Conservation (phyloP, 2,113 vertebrate genomes). For the Solea solea region DNA sequence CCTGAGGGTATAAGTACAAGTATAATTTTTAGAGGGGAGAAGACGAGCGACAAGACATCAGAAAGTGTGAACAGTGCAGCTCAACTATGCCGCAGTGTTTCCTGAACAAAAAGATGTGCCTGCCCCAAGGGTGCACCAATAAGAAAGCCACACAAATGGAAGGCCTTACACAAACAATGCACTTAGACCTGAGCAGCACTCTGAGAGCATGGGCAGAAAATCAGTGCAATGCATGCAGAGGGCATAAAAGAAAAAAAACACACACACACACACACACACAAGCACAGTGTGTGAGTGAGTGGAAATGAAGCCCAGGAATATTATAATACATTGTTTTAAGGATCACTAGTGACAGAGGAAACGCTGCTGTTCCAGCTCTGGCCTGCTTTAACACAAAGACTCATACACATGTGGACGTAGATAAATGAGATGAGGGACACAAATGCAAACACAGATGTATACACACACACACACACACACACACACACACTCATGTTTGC, state of each 20-base stretch:
- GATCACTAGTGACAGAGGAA: slow-evolving; percentile 61
- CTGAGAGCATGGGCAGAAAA: slow-evolving; percentile 40
- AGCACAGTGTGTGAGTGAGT: slow-evolving; percentile 15
- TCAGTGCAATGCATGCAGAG: slow-evolving; percentile 40
- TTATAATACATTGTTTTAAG: slow-evolving; percentile 57
- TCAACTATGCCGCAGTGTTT: slow-evolving; percentile 44
- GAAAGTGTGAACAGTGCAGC: slow-evolving; percentile 32
- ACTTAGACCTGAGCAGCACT: slow-evolving; percentile 49
- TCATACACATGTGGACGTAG: slow-evolving; percentile 15
- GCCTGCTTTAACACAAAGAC: slow-evolving; percentile 18
- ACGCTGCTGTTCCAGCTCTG: slow-evolving; percentile 29
- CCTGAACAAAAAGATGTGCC: slow-evolving; percentile 36
- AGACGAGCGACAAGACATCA: slow-evolving; percentile 44
- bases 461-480: slow-evolving; percentile 12
- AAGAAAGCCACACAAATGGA: slow-evolving; percentile 48
- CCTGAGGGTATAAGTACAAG: slow-evolving; percentile 51
- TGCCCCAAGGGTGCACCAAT: slow-evolving; percentile 50
- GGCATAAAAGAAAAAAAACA: slow-evolving; percentile 44
- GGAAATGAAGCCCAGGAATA: slow-evolving; percentile 41
- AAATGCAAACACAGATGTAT: slow-evolving; percentile 28
- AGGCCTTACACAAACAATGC: slow-evolving; percentile 32
- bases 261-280: not conserved
- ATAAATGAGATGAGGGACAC: not conserved
- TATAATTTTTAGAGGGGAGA: slow-evolving; percentile 56
- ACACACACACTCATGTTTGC: not conserved